Evolutionary conservation across 2,113 vertebrate genomes (phyloP), one percentile per base, ranked within the genome.

Genomic region (Arvicanthis niloticus): DNA sequence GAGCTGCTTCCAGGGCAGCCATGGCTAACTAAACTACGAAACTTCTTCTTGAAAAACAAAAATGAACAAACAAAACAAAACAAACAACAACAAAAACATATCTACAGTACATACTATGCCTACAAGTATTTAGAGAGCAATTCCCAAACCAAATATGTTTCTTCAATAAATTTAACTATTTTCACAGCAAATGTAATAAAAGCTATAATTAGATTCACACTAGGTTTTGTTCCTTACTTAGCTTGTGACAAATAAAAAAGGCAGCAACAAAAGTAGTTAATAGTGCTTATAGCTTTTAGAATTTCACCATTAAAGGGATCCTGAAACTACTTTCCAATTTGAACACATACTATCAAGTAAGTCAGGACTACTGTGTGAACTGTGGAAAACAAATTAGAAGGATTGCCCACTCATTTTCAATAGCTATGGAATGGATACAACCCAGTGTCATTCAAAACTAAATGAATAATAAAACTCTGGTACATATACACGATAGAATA

Each of bases 111-210:
- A 58, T 67, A 80, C 31, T 5, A 3, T 72, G 15, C 17, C 48
- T 51, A 94, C 31, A 87, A 88, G 12, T 16, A 10, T 81, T 45
- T 72, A 73, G 5, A 89, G 45, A 65, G 11, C 62, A 67, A 94
- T 42, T 89, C 6, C 6, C 85, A 65, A 89, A 81, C 24, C 73
- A 93, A 81, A 85, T 10, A 60, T 60, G 48, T 75, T 91, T 91
- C 51, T 91, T 93, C 26, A 62, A 22, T 45, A 51, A 95, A 93
- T 73, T 0, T 70, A 77, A 94, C 0, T 0, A 48, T 75, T 77
- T 91, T 89, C 62, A 68, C 21, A 91, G 3, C 60, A 56, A 89
- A 86, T 94, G 31, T 76, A 91, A 80, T 40, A 45, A 91, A 88
- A 34, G 68, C 77, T 91, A 70, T 42, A 67, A 40, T 81, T 78